Base-by-base conservation (phyloP, 2,797 vertebrate species). In the Huso huso region DNA sequence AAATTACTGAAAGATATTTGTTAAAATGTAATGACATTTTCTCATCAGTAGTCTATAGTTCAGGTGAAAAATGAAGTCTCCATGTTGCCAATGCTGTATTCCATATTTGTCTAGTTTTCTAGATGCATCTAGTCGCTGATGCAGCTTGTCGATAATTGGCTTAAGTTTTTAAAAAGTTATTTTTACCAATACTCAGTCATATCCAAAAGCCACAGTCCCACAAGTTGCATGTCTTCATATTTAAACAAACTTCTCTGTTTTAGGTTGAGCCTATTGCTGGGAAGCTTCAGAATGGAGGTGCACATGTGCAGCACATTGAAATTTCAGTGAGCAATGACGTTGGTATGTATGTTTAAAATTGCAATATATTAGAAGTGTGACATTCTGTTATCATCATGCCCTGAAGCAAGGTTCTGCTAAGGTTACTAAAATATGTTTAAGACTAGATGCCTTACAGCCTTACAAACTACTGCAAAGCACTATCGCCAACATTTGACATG, bases 241-340 rank as follows among this genome's bases (percentile, higher is more conserved):
- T 55, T 10, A 6, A n/a, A 10, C 9, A 55, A 48, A 13, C 23
- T 6, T 0, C 60, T 0, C 73, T 71, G 65, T 59, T 12, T 65
- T 69, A 94, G 93, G 75, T 73, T 18, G 77, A 78, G 0, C 50
- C 67, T 0, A 75, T 71, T 48, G 37, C 66, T 0, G 70, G 49
- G 2, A 74, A 74, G 1, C 11, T 70, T 48, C 69, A 66, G 63
- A 94, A 93, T 3, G 92, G 92, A 63, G 82, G 76, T 0, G 75
- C 49, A 13, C 81, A 77, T 0, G 82, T 74, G 60, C 71, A 84
- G 10, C 70, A 80, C 61, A 72, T 62, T 53, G 76, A 66, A 6
- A 63, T 64, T 50, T 61, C 12, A 12, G 79, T 77, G 7, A 5
- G 68, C 69, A 77, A 77, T 0, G 73, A 77, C 0, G 67, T 79